Evolutionary conservation across 2,888 invertebrate genomes (phyloP).

Genomic region (Parochlus steinenii): DNA sequence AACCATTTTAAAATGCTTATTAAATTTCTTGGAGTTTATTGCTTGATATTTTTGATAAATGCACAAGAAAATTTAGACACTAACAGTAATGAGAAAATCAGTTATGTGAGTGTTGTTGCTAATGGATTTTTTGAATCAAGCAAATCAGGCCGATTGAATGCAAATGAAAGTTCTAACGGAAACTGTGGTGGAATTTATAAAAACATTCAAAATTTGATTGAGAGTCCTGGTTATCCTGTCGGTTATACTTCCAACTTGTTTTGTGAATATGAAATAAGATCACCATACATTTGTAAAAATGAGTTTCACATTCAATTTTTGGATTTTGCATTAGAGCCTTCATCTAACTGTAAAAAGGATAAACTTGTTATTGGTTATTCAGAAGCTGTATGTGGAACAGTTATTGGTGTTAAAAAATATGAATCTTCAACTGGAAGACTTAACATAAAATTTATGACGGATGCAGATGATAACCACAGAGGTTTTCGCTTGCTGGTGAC

Average conservation of each 20-base stretch:
- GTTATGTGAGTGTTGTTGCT: too few species aligned
- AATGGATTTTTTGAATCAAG: too few species aligned
- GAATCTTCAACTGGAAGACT: slow-evolving; percentile 31
- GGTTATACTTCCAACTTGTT: slow-evolving; percentile 28
- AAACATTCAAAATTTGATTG: slow-evolving; percentile 31
- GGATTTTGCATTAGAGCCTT: slow-evolving; percentile 34
- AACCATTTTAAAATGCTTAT: too few species aligned
- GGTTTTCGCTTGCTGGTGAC: slow-evolving; percentile 38
- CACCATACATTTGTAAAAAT: slow-evolving; percentile 32
- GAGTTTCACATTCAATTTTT: slow-evolving; percentile 37
- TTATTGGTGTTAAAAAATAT: slow-evolving; percentile 32
- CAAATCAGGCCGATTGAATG: too few species aligned
- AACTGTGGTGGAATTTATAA: slow-evolving; percentile 30
- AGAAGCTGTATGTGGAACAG: slow-evolving; percentile 34
- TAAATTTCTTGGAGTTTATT: too few species aligned
- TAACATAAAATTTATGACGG: slow-evolving; percentile 31
- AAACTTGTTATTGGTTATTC: slow-evolving; percentile 33
- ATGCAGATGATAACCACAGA: slow-evolving; percentile 20
- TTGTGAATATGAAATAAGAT: slow-evolving; percentile 35
- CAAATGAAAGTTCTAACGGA: too few species aligned
- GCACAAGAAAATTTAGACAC: too few species aligned
- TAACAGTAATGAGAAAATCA: too few species aligned
- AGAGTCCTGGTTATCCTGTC: slow-evolving; percentile 35
- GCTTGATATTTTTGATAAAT: too few species aligned
- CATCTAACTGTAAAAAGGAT: slow-evolving; percentile 34